Base-by-base conservation (phyloP, 2,797 vertebrate species). In the Nannoperca obscura region DNA sequence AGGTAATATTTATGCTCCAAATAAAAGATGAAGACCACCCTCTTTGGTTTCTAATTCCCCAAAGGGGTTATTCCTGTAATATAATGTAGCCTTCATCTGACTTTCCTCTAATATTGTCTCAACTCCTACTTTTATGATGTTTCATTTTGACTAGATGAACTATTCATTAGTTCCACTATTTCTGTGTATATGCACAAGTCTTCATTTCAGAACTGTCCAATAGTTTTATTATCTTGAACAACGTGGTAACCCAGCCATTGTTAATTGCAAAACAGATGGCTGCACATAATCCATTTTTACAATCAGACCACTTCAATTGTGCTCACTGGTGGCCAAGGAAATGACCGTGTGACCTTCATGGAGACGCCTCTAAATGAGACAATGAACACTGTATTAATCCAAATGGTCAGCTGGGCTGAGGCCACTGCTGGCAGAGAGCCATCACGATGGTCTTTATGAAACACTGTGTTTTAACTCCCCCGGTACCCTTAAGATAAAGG, bases 261-360 rank as follows among this genome's bases (percentile, higher is more conserved):
- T 93, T 94, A 94, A 94, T 94, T 88, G 88, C 87, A 90, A 89
- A 93, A 93, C 94, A 92, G 91, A 93, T 93, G 92, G 93, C 93
- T 92, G 92, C 91, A 93, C 91, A 91, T 90, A 87, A 91, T 93
- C 92, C 83, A 88, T 94, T 93, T 94, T 93, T 91, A 93, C 91
- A 91, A 91, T 91, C 61, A 7, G 79, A 76, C 84, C 82, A 86
- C 88, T 93, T 93, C 77, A 78, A 81, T 81, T 71, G 81, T 79
- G 47, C 84, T 92, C 81, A 30, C 74, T 78, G 85, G 81, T 89
- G 91, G 89, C 88, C 78, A 57, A 86, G 84, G 80, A 88, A 92
- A 86, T 83, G 89, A 85, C 87, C 81, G 63, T 17, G n/a, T 93
- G 94, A 95, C 93, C 92, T 94, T 94, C 92, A 92, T 66, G 83